These are phyloP conservation scores for Limnodromus scolopaceus DNA, from an alignment of 2,797 vertebrate genomes.

Conservation along the genomic window DNA sequence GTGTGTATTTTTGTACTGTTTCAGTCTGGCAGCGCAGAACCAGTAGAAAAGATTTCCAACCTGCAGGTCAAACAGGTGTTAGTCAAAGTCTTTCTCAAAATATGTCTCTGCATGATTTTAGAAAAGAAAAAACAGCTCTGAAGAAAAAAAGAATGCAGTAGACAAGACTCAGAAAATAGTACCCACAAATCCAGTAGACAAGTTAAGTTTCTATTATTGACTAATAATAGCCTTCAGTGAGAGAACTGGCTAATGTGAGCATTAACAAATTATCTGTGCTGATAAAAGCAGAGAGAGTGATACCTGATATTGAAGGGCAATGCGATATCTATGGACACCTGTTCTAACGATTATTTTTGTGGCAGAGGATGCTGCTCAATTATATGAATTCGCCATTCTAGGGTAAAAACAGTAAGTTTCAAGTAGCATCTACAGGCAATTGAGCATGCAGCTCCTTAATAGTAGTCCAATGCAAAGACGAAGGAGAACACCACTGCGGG, in stretches of 20 bases:
- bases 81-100: neutral
- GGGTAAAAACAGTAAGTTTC: neutral
- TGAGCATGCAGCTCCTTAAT: neutral
- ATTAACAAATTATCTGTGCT: neutral
- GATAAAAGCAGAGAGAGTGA: neutral
- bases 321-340: neutral
- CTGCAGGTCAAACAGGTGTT: conserved; percentile 23
- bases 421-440: neutral
- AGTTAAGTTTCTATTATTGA: neutral
- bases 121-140: neutral
- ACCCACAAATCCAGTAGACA: neutral
- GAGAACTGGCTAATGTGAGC: neutral
- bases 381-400: neutral
- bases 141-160: neutral
- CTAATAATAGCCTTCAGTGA: neutral
- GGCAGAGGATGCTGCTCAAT: neutral
- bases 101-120: neutral
- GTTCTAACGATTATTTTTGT: neutral
- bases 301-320: neutral
- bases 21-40: neutral
- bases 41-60: neutral
- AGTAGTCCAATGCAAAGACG: fast-evolving
- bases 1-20: neutral
- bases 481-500: fast-evolving
- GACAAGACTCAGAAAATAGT: neutral